Percentiles rank a stretch among this genome's conserved stretches.
Conservation (phyloP, 2,888 invertebrate species). For the Leptopilina syphax region DNA sequence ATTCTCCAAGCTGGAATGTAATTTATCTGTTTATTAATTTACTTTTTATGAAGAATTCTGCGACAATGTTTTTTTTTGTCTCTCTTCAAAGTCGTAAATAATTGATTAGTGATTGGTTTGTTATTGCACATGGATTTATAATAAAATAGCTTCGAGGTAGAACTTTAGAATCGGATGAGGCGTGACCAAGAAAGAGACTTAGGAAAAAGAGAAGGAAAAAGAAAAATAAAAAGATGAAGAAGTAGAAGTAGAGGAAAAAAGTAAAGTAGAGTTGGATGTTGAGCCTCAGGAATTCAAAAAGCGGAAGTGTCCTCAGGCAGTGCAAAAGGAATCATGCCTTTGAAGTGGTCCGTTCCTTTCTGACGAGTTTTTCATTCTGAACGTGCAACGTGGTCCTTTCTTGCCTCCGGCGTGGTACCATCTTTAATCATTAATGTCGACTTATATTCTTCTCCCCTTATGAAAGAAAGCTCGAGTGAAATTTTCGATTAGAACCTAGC, state of each 20-base stretch:
- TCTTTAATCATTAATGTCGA: slow-evolving; percentile 30
- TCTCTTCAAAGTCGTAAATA: neutral
- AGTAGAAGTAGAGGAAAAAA: neutral
- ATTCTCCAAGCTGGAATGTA: no score
- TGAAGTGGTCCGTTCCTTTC: slow-evolving; percentile 37
- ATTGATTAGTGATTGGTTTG: slow-evolving; percentile 23
- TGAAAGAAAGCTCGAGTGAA: neutral
- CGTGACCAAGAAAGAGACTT: slow-evolving; percentile 31
- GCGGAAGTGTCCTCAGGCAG: slow-evolving; percentile 38
- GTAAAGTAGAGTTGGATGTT: neutral
- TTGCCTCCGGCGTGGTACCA: slow-evolving; percentile 24
- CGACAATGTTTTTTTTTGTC: no score
- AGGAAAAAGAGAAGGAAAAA: neutral
- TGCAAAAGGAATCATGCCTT: slow-evolving; percentile 32
- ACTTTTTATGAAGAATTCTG: no score
- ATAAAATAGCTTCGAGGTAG: slow-evolving; percentile 15
- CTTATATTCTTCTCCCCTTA: slow-evolving; percentile 4
- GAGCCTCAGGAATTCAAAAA: slow-evolving; percentile 33
- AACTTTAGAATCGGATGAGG: slow-evolving; percentile 33
- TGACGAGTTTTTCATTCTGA: slow-evolving; percentile 31
- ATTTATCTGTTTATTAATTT: no score
- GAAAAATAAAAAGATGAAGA: neutral
- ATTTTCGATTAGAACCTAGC: neutral
- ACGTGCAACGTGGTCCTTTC: slow-evolving; percentile 27
- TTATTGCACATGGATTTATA: neutral